Conservation (phyloP, 2,113 vertebrate species). For the Platichthys flesus region DNA sequence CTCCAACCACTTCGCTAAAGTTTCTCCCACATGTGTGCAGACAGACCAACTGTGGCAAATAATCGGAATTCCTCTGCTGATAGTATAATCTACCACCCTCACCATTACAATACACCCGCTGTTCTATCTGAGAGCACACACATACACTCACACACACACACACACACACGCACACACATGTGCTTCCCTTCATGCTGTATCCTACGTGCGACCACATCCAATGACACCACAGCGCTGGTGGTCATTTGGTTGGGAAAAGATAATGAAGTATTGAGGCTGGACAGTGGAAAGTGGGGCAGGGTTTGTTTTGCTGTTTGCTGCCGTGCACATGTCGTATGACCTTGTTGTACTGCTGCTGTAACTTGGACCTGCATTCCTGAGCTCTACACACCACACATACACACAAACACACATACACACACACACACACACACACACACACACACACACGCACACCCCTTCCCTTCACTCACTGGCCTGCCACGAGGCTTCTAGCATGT, state of each 20-base stretch:
- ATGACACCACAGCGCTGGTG: conserved; percentile 27
- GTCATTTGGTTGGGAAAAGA: background rate
- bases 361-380: conserved; percentile 44
- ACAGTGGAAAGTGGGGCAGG: background rate
- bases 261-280: conserved; percentile 17
- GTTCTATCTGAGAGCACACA: conserved; percentile 45
- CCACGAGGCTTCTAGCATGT: conserved; percentile 44
- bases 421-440: conserved; percentile 2
- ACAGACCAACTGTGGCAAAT: conserved; percentile 60
- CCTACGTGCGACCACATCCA: conserved; percentile 30
- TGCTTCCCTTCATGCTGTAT: conserved; percentile 42
- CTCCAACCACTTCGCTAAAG: conserved; percentile 11
- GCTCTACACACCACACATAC: conserved; percentile 5
- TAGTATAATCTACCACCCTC: conserved; percentile 71
- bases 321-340: conserved; percentile 17
- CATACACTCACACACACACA: conserved; percentile 26
- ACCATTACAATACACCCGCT: conserved; percentile 65
- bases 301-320: conserved; percentile 27
- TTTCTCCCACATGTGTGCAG: conserved; percentile 50
- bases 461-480: conserved; percentile 17
- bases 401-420: conserved; percentile 3
- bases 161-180: no score
- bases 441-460: background rate
- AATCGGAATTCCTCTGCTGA: conserved; percentile 75
- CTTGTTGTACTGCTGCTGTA: conserved; percentile 36